Conservation (phyloP, 1,140 invertebrate genomes). For the Muscidifurax raptorellus region DNA sequence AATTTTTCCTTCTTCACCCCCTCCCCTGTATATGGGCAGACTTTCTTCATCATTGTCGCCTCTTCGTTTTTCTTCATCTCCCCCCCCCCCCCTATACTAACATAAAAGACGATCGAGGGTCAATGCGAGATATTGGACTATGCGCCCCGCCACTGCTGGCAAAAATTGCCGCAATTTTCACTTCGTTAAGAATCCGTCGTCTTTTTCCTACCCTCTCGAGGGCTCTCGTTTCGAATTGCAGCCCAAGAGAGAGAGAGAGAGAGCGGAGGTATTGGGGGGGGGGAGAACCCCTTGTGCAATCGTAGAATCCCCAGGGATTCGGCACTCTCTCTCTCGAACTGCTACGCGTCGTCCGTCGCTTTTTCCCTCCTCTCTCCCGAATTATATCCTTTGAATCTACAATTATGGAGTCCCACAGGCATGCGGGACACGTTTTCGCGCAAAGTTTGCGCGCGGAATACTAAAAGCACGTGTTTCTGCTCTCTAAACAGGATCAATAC, state of each 20-base stretch:
- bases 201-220: constrained; percentile 15
- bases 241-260: not conserved
- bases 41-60: not conserved
- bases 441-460: constrained; percentile 72
- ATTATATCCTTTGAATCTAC: constrained; percentile 76
- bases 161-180: constrained; percentile 71
- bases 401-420: constrained; percentile 69
- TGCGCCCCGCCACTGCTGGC: not conserved
- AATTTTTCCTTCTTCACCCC: not conserved
- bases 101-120: constrained; percentile 6
- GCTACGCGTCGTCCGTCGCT: constrained; percentile 3
- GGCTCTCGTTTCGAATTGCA: constrained; percentile 21
- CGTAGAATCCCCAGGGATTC: constrained; percentile 56
- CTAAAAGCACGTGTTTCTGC: constrained; percentile 65
- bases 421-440: constrained; percentile 73
- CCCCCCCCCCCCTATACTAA: not conserved
- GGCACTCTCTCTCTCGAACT: constrained; percentile 27
- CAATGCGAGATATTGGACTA: not conserved
- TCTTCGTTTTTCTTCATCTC: not conserved
- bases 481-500: constrained; percentile 69
- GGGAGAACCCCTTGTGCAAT: constrained; percentile 48
- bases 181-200: constrained; percentile 65
- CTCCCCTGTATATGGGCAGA: not conserved
- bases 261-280: not conserved
- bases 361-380: constrained; percentile 53